Conservation (phyloP, 1,140 invertebrate genomes). For the Leptonema lineaticorne region DNA sequence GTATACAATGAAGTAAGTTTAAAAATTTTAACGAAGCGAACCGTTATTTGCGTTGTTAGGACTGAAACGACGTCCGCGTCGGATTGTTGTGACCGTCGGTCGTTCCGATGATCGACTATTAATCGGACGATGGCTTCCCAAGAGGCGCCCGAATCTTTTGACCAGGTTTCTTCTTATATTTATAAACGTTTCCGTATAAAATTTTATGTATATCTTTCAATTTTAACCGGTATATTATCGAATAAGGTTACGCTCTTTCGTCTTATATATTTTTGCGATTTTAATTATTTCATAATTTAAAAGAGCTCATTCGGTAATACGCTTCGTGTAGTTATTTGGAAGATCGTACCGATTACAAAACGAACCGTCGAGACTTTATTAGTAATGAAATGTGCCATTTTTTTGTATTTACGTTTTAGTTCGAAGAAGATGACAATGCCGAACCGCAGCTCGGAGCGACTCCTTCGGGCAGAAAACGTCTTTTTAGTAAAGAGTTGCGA, state of each 20-base stretch:
- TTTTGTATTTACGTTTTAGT: constrained; percentile 20
- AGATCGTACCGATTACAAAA: no score
- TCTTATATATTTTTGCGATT: no score
- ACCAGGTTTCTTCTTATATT: background rate
- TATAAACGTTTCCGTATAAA: background rate
- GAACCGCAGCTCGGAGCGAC: constrained; percentile 59
- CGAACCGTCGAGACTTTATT: no score
- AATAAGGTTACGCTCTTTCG: no score
- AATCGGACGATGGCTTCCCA: background rate
- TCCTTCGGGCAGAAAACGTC: constrained; percentile 72
- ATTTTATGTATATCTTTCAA: background rate
- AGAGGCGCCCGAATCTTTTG: constrained; percentile 2
- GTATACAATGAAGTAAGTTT: no score
- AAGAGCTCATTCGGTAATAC: no score
- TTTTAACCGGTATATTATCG: background rate
- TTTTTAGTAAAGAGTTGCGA: constrained; percentile 89
- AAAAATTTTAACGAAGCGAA: no score
- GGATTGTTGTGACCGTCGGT: background rate
- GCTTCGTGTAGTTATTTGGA: no score
- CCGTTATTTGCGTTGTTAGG: background rate
- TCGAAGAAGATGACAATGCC: constrained; percentile 37
- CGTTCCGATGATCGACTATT: background rate
- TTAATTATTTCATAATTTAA: no score
- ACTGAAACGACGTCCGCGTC: background rate
- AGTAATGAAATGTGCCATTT: no score